Evolutionary conservation across 2,113 vertebrate genomes (phyloP).

Genomic region (Tragelaphus strepsiceros): DNA sequence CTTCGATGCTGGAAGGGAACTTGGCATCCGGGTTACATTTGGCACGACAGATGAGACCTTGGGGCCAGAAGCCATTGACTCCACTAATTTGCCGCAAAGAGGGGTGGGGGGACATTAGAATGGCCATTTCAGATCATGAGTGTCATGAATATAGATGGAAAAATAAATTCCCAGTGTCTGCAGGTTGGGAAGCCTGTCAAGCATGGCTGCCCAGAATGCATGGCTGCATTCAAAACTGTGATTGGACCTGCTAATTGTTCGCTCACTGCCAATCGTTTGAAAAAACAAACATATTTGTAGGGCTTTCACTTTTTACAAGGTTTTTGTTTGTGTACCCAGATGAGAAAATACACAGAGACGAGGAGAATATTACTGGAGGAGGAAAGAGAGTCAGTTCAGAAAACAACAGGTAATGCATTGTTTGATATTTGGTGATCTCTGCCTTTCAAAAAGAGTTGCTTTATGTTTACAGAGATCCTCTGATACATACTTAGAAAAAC

Average conservation of each 20-base stretch:
- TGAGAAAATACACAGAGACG: background rate
- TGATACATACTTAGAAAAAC: background rate
- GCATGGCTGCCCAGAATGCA: background rate
- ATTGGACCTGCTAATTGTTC: background rate
- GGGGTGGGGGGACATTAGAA: too few relatives aligned
- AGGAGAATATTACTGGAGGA: background rate
- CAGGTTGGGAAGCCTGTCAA: background rate
- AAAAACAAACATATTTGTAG: background rate
- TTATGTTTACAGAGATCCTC: background rate
- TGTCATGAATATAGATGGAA: background rate
- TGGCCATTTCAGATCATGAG: background rate
- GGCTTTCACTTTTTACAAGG: background rate
- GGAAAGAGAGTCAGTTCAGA: background rate
- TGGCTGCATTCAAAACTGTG: background rate
- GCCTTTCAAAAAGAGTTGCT: background rate
- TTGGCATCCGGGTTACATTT: background rate
- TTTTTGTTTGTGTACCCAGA: background rate
- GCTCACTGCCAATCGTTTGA: background rate
- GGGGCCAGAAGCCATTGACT: background rate
- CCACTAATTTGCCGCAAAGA: background rate
- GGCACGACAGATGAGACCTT: background rate
- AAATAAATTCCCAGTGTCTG: background rate
- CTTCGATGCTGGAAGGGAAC: background rate
- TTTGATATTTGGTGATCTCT: background rate
- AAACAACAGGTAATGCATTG: background rate